phyloP scores from a whole-genome alignment of 1,140 invertebrate species.

The Drosophila kikkawai region DNA sequence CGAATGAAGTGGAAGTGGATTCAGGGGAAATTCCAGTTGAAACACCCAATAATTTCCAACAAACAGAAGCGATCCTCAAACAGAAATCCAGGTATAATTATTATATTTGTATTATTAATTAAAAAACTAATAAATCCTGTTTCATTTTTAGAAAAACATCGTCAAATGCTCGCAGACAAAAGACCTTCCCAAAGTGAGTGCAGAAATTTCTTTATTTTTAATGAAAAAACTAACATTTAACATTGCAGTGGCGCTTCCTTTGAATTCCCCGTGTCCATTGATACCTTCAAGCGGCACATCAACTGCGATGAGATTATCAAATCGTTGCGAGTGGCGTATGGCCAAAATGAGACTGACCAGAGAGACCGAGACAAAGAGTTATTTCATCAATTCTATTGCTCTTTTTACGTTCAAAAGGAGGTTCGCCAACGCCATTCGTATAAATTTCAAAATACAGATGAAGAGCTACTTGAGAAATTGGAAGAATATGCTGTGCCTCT shows the following conservation, averaged over 20 bases:
- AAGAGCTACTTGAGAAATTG: constrained; percentile 9
- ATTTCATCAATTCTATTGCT: constrained; percentile 1
- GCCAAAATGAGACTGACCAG: background rate
- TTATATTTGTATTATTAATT: background rate
- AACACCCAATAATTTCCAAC: background rate
- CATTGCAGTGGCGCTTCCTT: background rate
- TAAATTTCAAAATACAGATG: background rate
- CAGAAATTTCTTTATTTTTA: accelerated
- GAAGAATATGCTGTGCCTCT: constrained; percentile 3
- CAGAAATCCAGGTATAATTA: background rate
- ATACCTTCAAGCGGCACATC: constrained; percentile 1
- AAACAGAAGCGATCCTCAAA: no score
- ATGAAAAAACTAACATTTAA: background rate
- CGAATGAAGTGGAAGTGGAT: background rate
- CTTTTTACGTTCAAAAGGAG: constrained; percentile 8
- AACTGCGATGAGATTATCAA: constrained; percentile 14
- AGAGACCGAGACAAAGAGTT: background rate
- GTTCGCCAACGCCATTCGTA: background rate
- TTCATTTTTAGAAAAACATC: background rate
- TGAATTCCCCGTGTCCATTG: constrained; percentile 5
- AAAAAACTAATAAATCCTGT: background rate
- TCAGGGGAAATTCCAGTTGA: background rate
- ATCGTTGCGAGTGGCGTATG: background rate
- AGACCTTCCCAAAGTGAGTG: background rate
- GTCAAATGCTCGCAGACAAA: no score